phyloP scores from a whole-genome alignment of 2,113 vertebrate species.

The Oreochromis spilurus region DNA sequence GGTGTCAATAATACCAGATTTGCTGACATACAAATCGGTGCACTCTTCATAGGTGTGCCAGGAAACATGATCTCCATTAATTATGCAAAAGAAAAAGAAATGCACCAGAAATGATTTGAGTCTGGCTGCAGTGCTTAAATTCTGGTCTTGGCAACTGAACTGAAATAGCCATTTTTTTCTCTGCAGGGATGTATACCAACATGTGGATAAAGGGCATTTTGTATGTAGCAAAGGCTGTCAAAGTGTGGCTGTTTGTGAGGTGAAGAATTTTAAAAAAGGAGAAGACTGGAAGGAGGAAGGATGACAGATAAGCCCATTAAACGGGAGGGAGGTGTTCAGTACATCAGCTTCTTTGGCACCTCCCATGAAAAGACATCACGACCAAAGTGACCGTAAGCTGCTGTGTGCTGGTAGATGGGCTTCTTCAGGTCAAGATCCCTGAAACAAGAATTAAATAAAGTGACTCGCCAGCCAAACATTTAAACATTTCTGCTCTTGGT shows the following conservation, averaged over 20 bases:
- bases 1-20: not conserved
- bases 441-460: conserved; percentile 51
- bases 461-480: not conserved
- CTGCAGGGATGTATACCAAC: not conserved
- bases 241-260: not conserved
- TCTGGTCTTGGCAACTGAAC: not conserved
- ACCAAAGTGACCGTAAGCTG: conserved; percentile 94
- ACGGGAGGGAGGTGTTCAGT: conserved; percentile 66
- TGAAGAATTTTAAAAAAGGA: conserved; percentile 26
- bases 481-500: not conserved
- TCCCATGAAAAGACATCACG: conserved; percentile 92
- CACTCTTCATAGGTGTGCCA: not conserved
- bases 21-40: not conserved
- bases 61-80: not conserved
- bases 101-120: not conserved
- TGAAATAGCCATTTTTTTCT: not conserved
- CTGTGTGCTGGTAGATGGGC: conserved; percentile 93
- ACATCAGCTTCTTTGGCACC: conserved; percentile 89
- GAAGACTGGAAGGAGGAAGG: conserved; percentile 3
- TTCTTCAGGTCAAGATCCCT: conserved; percentile 97
- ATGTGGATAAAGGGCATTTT: not conserved
- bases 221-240: conserved; percentile 42
- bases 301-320: not conserved
- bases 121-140: not conserved
- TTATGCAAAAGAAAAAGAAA: not conserved